Percentiles rank a stretch among this genome's conserved stretches.
These are phyloP conservation scores for Clarias fuscus DNA, from an alignment of 2,797 vertebrate genomes.

Conservation along the genomic window DNA sequence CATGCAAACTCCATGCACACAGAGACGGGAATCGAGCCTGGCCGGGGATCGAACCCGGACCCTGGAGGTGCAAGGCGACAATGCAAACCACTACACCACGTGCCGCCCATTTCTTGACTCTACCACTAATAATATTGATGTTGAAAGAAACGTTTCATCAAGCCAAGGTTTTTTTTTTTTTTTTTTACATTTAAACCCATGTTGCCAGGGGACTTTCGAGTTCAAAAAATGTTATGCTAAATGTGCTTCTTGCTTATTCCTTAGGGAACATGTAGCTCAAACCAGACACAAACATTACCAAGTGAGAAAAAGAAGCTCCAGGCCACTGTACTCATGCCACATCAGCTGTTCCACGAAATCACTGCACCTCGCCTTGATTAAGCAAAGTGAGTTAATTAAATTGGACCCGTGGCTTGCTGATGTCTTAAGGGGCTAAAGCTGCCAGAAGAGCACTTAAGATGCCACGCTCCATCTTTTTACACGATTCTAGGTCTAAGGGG, in stretches of 20 bases:
- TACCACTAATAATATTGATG: not conserved
- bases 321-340: not conserved
- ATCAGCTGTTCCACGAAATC: slow-evolving; percentile 7
- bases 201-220: not conserved
- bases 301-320: slow-evolving; percentile 14
- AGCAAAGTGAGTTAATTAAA: slow-evolving; percentile 47
- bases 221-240: not conserved
- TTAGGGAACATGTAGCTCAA: slow-evolving; percentile 1
- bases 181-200: not conserved
- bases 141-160: not conserved
- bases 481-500: slow-evolving; percentile 62
- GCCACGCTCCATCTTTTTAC: slow-evolving; percentile 45
- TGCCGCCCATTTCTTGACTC: not conserved
- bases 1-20: too few species aligned
- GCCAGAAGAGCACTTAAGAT: slow-evolving; percentile 76
- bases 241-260: not conserved
- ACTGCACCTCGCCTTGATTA: slow-evolving; percentile 39
- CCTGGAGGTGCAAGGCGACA: too few species aligned
- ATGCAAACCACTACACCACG: too few species aligned
- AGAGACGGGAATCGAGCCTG: too few species aligned
- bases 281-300: not conserved
- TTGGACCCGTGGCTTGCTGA: slow-evolving; percentile 59
- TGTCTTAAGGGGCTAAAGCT: slow-evolving; percentile 70
- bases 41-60: too few species aligned
- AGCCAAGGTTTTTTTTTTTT: not conserved